phyloP scores from a whole-genome alignment of 2,888 invertebrate genomes.

The Scelioninae gen. 1 region DNA sequence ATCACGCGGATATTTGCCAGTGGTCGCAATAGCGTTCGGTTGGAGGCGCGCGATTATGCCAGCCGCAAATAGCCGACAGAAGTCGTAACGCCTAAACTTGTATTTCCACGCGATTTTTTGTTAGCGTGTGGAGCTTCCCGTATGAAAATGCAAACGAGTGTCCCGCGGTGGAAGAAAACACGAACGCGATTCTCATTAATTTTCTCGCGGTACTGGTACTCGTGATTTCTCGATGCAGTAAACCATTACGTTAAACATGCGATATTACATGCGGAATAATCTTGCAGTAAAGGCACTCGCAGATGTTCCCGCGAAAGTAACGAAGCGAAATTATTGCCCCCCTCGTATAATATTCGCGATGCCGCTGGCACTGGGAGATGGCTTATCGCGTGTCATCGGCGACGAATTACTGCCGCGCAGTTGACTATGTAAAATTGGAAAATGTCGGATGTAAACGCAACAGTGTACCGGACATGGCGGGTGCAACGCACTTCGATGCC shows the following conservation, averaged over 20 bases:
- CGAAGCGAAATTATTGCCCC: constrained; percentile 67
- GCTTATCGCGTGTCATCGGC: too few relatives aligned
- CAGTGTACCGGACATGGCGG: constrained; percentile 56
- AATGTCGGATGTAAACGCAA: constrained; percentile 66
- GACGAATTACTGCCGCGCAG: constrained; percentile 68
- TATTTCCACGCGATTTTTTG: constrained; percentile 32
- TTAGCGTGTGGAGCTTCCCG: constrained; percentile 11
- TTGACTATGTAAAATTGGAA: constrained; percentile 67
- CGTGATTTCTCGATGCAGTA: constrained; percentile 63
- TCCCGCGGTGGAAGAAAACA: constrained; percentile 47
- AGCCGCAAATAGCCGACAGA: constrained; percentile 34
- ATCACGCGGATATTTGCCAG: constrained; percentile 31
- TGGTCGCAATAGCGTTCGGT: constrained; percentile 5
- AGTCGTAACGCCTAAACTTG: constrained; percentile 42
- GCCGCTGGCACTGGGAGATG: too few relatives aligned
- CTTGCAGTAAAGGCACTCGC: constrained; percentile 55
- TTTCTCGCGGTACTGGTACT: constrained; percentile 52
- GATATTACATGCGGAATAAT: constrained; percentile 67
- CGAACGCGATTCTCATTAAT: constrained; percentile 62
- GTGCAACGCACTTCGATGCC: constrained; percentile 62
- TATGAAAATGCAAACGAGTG: constrained; percentile 55
- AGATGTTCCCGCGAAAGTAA: constrained; percentile 67
- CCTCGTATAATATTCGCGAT: too few relatives aligned
- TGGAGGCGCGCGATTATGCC: constrained; percentile 10
- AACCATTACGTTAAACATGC: constrained; percentile 68